phyloP scores from a whole-genome alignment of 2,113 vertebrate genomes.

The Gorsachius goisagi region DNA sequence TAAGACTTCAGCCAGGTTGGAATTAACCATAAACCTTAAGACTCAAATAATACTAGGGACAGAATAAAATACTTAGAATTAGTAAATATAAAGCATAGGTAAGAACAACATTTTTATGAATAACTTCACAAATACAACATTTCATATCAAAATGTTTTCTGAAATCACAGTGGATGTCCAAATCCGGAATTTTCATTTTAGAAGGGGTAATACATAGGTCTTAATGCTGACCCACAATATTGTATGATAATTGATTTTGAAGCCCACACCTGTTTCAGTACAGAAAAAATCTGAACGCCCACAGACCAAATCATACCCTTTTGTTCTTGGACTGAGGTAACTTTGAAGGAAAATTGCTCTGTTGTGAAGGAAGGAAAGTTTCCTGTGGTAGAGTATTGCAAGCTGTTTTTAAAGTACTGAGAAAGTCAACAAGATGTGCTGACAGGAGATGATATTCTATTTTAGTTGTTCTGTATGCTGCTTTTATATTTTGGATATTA shows the following conservation, averaged over 20 bases:
- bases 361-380: background rate
- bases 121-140: background rate
- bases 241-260: background rate
- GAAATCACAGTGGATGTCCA: background rate
- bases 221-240: background rate
- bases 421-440: background rate
- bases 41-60: rapidly evolving
- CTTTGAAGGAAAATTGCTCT: background rate
- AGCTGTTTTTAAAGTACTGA: background rate
- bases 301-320: background rate
- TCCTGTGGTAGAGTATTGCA: background rate
- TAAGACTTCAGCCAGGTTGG: background rate
- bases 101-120: background rate
- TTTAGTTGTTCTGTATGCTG: background rate
- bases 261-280: background rate
- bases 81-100: background rate
- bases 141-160: background rate
- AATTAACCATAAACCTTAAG: background rate
- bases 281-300: background rate
- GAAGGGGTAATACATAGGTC: background rate
- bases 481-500: background rate
- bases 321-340: background rate
- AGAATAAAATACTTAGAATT: background rate
- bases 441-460: background rate
- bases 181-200: background rate